These are phyloP conservation scores for Auanema freiburgensis DNA, from an alignment of 2,888 invertebrate species.

Conservation along the genomic window DNA sequence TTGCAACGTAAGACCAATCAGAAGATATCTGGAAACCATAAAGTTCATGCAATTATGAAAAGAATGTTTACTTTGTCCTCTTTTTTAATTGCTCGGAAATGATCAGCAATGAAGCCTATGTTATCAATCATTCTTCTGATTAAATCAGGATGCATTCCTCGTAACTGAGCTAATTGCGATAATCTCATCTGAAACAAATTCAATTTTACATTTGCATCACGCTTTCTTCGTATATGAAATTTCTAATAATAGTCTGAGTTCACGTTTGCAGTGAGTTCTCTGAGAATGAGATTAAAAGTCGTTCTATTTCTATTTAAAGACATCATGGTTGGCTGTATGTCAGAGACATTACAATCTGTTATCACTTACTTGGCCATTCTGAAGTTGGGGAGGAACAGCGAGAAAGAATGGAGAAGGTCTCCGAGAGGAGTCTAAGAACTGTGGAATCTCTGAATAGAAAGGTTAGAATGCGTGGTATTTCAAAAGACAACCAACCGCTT, in stretches of 20 bases:
- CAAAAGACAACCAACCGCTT: conserved; percentile 28
- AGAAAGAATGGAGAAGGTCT: conserved; percentile 59
- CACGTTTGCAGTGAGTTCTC: too few species aligned
- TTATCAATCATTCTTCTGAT: conserved; percentile 64
- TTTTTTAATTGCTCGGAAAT: conserved; percentile 58
- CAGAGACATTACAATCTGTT: not conserved
- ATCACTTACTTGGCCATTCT: conserved; percentile 17
- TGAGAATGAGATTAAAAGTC: too few species aligned
- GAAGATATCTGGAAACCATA: conserved; percentile 52
- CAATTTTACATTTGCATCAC: too few species aligned
- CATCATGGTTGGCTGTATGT: too few species aligned
- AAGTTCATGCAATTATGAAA: not conserved
- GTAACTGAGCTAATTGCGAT: conserved; percentile 51
- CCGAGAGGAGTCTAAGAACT: conserved; percentile 43
- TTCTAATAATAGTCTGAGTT: too few species aligned
- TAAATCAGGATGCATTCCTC: conserved; percentile 63
- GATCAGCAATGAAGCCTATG: conserved; percentile 62
- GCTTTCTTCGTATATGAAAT: too few species aligned
- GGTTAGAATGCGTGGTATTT: conserved; percentile 6
- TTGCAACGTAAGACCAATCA: conserved; percentile 63
- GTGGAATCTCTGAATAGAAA: conserved; percentile 19
- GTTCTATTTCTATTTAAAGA: too few species aligned
- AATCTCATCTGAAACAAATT: conserved; percentile 41
- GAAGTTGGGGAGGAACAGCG: conserved; percentile 30
- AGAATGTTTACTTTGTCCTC: conserved; percentile 50